Base-by-base conservation (phyloP, 2,113 vertebrate genomes). In the Phyllostomus hastatus region DNA sequence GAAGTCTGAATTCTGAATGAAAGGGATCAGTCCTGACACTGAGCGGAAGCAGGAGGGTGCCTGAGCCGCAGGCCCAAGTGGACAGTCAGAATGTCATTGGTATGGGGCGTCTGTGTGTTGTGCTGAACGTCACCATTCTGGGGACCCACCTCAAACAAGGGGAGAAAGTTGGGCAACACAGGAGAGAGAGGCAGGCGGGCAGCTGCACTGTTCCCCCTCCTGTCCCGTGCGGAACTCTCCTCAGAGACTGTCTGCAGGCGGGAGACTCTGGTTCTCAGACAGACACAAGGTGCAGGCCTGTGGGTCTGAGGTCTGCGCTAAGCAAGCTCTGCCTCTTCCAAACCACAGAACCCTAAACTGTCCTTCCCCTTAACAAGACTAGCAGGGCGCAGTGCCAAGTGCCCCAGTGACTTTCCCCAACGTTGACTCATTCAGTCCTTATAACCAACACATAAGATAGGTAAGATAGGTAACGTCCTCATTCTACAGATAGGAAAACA, bases 391-490 rank as follows among this genome's bases (percentile, higher is more conserved):
- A 0, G 24, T 1, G 33, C 59, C n/a, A 15, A 5, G 38, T 22
- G 76, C 35, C 24, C 24, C 33, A 1, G 4, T 7, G 76, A 81
- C 33, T 87, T 88, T 57, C 59, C 35, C 35, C 64, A 28, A 50
- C 3, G 33, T 0, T 24, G 22, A 61, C 48, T 70, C 50, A 46
- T 48, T 80, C 67, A 41, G 28, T 35, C 41, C 70, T 52, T 10
- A 10, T 0, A 52, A 46, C 35, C 31, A 43, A 7, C 7, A 0
- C 12, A 35, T 15, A 59, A 54, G 59, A 28, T 3, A 46, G 46
- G 52, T 17, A 8, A 76, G 0, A 19, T n/a, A n/a, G n/a, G n/a
- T n/a, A n/a, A n/a, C 12, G 41, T 43, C 57, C 22, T 59, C 57
- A 59, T 26, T 59, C 24, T 59, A 59, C 22, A 59, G 57, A 59